Base-by-base conservation (phyloP, 2,888 invertebrate species). In the Chrysomela aeneicollis region DNA sequence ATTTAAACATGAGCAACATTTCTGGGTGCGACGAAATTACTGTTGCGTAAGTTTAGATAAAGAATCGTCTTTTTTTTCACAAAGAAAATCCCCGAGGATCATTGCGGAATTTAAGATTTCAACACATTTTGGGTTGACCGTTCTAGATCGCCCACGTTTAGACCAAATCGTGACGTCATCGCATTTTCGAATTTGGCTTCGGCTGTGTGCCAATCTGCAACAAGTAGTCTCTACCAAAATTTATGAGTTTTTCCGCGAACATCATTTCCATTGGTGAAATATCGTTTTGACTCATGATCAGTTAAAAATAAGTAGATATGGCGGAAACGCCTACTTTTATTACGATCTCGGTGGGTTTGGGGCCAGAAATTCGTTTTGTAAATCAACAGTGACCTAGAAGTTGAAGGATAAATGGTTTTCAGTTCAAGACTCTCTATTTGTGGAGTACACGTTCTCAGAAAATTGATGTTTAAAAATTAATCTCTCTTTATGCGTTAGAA, bases 171-270 rank as follows among this genome's bases (percentile, higher is more conserved):
- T 21, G 19, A 55, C 12, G 42, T 42, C 42, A 42, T 15, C 42
- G 42, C n/a, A 42, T 42, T 42, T 42, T 42, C 42, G 42, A 42
- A 42, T 15, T 42, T 42, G 42, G 6, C n/a, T 42, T 42, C 42
- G 42, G 42, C 42, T 42, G 9, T 12, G n/a, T 42, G 42, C 42
- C 42, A 42, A 42, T 42, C 42, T 12, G 42, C 42, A 42, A 42
- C 42, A 42, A 42, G 42, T 42, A 42, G 42, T 42, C 42, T 42
- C 42, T 12, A 42, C 42, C 42, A 15, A 50, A 69, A 67, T 72
- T 73, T 68, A 71, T 37, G 49, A 30, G 35, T 51, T 37, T 59
- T 59, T 51, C 52, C 32, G 32, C 52, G 51, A 30, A 63, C 52
- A 52, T 63, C 35, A 35, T 10, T 35, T 42, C n/a, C 42, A 15